Base-by-base conservation (phyloP, 2,797 vertebrate genomes). In the Acridotheres tristis region DNA sequence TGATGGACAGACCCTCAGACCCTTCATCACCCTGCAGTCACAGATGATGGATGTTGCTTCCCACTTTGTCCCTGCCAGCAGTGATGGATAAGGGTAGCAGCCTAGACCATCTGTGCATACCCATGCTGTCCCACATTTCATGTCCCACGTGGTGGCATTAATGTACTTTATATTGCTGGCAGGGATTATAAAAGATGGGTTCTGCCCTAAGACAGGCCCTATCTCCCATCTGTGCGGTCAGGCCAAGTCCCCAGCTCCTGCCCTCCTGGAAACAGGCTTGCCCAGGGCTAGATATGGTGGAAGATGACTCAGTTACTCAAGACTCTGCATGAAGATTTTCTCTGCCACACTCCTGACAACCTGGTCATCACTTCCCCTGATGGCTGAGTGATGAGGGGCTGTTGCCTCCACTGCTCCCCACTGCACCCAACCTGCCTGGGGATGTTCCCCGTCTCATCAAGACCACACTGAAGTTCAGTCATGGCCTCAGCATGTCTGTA, bases 211-310 rank as follows among this genome's bases (percentile, higher is more conserved):
- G 47, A 73, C 5, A 18, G 45, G 19, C 23, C 40, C 27, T 21
- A 43, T 38, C 20, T 85, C 34, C 38, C 34, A 26, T 45, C 29
- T 0, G 0, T 22, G 38, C 20, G 19, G 10, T 17, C 54, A 59
- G 2, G 1, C 32, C 16, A 23, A 63, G 16, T 16, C 25, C 32
- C 11, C 9, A 42, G 38, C 15, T 73, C 58, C 59, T 27, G 32
- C 23, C 10, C 11, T 1, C 3, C 23, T 40, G n/a, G 43, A 7
- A 85, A 30, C 76, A 85, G 45, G 32, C 40, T 67, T 0, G 0
- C 23, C 25, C 32, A 34, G 32, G 57, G 23, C 29, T 77, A 73
- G 27, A 21, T 58, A 18, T 68, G 22, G 26, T 26, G 62, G 61
- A 34, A 72, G 51, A 43, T 4, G 4, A 53, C 43, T 34, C 36